Base-by-base conservation (phyloP, 2,888 invertebrate genomes). In the Lasioglossum calceatum region DNA sequence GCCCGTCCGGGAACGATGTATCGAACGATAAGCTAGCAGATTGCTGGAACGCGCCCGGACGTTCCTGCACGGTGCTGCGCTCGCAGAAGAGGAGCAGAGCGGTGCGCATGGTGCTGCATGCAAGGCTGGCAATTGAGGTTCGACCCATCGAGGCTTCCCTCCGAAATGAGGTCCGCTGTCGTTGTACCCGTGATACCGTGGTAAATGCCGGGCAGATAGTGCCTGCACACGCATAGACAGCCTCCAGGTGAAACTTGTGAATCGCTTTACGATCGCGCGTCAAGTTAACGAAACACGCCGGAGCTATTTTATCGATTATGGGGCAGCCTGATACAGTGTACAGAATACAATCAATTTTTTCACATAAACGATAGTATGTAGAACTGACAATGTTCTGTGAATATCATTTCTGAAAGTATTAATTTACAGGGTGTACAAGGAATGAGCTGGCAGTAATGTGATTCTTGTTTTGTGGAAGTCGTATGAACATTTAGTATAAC, bases 11-110 rank as follows among this genome's bases (percentile, higher is more conserved):
- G 71, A 39, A 70, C 76, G 70, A 81, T 79, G 72, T 79, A 84
- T 81, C 79, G 77, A 81, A 84, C 81, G 86, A 87, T 87, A 87
- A 87, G 86, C 87, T 54, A 16, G 44, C 70, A 79, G 79, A 84
- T 81, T 77, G 77, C 39, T 47, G 80, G 58, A 72, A 80, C 79
- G 83, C 78, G 70, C 39, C 74, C 42, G 75, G 39, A 36, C 75
- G 77, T 75, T 39, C 50, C 47, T 32, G 54, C 27, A 36, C n/a
- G 64, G 36, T 16, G 16, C 64, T 39, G 27, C 61, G 32, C 50
- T 58, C 58, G 42, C 42, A 42, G 42, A 71, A 23, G 71, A 76
- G 39, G 42, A 80, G 64, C 64, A 82, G 47, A 71, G 54, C 16
- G 64, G 7, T 70, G 76, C 19, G 76, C 81, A 71, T 82, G 82